These are phyloP conservation scores for Musca vetustissima DNA, from an alignment of 1,140 invertebrate genomes.

Conservation along the genomic window DNA sequence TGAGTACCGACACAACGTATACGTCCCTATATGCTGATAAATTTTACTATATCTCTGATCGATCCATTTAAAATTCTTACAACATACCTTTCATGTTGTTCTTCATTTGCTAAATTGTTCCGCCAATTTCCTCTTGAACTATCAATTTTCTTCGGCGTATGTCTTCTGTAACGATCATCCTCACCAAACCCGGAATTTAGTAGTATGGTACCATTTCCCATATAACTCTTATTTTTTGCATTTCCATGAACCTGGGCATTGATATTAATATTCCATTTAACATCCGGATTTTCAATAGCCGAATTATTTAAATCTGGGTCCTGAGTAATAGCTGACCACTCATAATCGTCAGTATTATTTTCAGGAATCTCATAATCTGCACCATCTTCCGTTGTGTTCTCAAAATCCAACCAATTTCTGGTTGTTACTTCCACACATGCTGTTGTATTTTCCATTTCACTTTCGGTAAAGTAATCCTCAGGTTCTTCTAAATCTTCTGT, in stretches of 20 bases:
- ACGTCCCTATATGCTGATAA: too few relatives aligned
- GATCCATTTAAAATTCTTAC: too few relatives aligned
- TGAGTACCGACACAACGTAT: too few relatives aligned
- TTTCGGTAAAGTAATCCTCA: background rate
- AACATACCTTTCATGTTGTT: too few relatives aligned
- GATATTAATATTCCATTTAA: slow-evolving; percentile 41
- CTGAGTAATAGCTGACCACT: background rate
- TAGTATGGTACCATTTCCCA: slow-evolving; percentile 43
- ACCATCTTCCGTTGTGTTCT: too few relatives aligned
- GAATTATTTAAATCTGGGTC: background rate
- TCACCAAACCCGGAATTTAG: slow-evolving; percentile 28
- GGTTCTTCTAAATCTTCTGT: background rate
- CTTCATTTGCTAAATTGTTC: too few relatives aligned
- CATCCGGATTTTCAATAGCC: slow-evolving; percentile 18
- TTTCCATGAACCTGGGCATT: slow-evolving; percentile 42
- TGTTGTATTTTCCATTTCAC: background rate
- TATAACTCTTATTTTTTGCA: slow-evolving; percentile 39
- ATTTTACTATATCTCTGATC: too few relatives aligned
- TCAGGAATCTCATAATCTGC: too few relatives aligned
- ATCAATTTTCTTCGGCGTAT: too few relatives aligned
- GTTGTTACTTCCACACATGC: too few relatives aligned
- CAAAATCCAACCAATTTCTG: too few relatives aligned
- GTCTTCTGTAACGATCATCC: background rate
- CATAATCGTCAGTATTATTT: background rate
- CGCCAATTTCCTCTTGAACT: too few relatives aligned